Conservation (phyloP, 2,113 vertebrate genomes). For the Seriola aureovittata region DNA sequence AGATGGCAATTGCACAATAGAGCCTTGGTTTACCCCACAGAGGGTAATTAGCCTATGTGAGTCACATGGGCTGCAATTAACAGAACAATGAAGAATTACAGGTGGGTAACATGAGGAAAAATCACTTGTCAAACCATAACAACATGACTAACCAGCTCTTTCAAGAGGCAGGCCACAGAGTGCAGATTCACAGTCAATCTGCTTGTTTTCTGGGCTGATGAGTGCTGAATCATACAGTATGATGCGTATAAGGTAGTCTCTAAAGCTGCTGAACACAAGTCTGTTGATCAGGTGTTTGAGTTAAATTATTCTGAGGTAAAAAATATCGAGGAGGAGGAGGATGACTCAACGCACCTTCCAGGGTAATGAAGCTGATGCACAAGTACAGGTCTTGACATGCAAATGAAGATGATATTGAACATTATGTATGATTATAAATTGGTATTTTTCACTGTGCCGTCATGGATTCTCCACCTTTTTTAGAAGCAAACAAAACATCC, state of each 20-base stretch:
- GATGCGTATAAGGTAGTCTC: conserved; percentile 27
- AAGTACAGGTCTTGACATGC: conserved; percentile 59
- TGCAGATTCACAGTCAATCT: conserved; percentile 24
- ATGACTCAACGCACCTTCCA: conserved; percentile 71
- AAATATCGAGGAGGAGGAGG: conserved; percentile 69
- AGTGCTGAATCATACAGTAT: conserved; percentile 54
- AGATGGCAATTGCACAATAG: conserved; percentile 24
- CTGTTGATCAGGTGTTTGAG: conserved; percentile 64
- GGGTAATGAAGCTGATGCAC: conserved; percentile 52
- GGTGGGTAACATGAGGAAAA: conserved; percentile 21
- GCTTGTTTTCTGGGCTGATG: conserved; percentile 33
- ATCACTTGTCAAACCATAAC: conserved; percentile 29
- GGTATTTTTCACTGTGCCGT: conserved; percentile 27
- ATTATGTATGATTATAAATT: conserved; percentile 48
- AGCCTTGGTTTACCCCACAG: background rate
- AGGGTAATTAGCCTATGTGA: conserved; percentile 12
- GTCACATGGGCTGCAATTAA: conserved; percentile 24
- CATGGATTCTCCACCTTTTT: conserved; percentile 39
- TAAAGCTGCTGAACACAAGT: conserved; percentile 44
- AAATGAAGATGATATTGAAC: conserved; percentile 56
- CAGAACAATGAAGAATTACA: conserved; percentile 30
- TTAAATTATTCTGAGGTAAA: conserved; percentile 54
- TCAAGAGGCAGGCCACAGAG: conserved; percentile 34
- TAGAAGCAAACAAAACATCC: conserved; percentile 34
- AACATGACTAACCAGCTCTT: conserved; percentile 37